phyloP scores from a whole-genome alignment of 2,113 vertebrate species.

The Oryzias woworae region DNA sequence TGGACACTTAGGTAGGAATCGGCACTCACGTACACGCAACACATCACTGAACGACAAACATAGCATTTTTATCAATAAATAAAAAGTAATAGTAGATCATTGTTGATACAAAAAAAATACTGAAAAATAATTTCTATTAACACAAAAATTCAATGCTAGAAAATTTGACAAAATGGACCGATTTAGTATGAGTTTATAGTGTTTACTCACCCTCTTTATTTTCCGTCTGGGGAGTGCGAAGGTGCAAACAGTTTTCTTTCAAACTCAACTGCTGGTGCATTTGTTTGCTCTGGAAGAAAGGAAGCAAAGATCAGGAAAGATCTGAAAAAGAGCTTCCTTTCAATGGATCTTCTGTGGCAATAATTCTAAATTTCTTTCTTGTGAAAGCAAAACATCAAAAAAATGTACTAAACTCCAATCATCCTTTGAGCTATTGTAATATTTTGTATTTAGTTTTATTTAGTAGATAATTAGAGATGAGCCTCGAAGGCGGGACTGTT shows the following conservation, averaged over 20 bases:
- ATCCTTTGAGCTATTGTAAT: no score
- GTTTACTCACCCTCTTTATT: slow-evolving; percentile 86
- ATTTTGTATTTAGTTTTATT: no score
- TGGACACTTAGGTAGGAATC: slow-evolving; percentile 96
- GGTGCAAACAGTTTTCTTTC: slow-evolving; percentile 91
- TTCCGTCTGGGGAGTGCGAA: slow-evolving; percentile 81
- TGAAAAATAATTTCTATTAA: neutral
- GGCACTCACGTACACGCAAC: slow-evolving; percentile 88
- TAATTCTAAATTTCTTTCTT: no score
- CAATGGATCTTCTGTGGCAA: neutral
- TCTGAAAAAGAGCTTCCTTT: neutral
- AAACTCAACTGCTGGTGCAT: slow-evolving; percentile 93
- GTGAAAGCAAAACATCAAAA: no score
- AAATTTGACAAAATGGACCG: neutral
- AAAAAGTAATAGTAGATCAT: neutral
- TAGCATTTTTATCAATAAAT: neutral
- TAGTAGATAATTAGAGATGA: no score
- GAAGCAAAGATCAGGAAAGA: neutral
- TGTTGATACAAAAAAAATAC: neutral
- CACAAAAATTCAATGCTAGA: slow-evolving; percentile 3
- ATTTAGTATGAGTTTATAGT: slow-evolving; percentile 1
- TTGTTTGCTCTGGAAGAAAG: slow-evolving; percentile 85
- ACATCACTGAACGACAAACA: slow-evolving; percentile 82
- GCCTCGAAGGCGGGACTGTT: no score
- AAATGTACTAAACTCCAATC: no score